A percentile compares a stretch with the other conserved stretches of the same genome.
Conservation (phyloP, 1,140 invertebrate genomes). For the Leptinotarsa texana region DNA sequence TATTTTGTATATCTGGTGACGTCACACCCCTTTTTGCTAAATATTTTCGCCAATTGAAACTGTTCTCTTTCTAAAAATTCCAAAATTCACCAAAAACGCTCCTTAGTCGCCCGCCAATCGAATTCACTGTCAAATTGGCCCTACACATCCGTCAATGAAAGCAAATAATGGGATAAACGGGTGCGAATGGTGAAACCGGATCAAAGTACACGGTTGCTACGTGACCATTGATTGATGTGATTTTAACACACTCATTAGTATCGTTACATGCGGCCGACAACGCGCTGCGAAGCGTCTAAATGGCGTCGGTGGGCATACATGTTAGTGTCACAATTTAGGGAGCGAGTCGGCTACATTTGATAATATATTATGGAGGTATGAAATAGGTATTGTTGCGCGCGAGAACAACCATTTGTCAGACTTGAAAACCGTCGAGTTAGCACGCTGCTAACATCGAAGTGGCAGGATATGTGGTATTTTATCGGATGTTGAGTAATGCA, state of each 20-base stretch:
- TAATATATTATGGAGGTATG: slow-evolving; percentile 4
- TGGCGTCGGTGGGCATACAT: slow-evolving; percentile 36
- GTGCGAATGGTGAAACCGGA: slow-evolving; percentile 23
- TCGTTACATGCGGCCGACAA: slow-evolving; percentile 21
- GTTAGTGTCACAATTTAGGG: slow-evolving; percentile 29
- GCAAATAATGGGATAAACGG: slow-evolving; percentile 27
- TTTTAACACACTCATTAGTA: slow-evolving; percentile 52
- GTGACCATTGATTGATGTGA: slow-evolving; percentile 54
- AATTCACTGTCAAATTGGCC: slow-evolving; percentile 30
- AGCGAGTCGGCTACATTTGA: background rate
- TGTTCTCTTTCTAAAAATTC: no score
- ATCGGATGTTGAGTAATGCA: background rate
- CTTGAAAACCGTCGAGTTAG: background rate
- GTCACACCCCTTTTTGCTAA: no score
- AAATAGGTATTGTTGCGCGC: background rate
- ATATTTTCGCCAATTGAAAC: no score
- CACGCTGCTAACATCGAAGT: background rate
- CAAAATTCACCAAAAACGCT: no score
- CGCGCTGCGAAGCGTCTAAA: slow-evolving; percentile 35
- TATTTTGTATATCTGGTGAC: no score
- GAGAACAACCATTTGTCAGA: slow-evolving; percentile 1
- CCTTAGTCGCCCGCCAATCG: background rate
- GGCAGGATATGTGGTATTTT: background rate
- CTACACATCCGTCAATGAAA: slow-evolving; percentile 22
- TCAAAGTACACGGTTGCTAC: slow-evolving; percentile 47